Evolutionary conservation across 2,113 vertebrate genomes (phyloP).

Genomic region (Ictidomys tridecemlineatus): DNA sequence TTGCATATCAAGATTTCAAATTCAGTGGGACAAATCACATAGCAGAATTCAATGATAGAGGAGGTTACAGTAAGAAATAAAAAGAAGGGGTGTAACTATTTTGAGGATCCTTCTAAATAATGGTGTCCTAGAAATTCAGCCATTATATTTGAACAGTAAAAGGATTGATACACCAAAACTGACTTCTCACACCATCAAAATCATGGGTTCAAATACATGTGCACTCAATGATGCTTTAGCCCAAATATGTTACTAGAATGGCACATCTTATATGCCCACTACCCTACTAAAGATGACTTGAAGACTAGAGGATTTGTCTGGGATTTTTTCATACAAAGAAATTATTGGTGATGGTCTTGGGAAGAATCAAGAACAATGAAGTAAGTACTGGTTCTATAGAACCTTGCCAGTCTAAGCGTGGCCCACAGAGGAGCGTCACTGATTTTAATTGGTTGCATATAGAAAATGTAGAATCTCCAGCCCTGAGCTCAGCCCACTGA

Average conservation of each 20-base stretch:
- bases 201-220: background rate
- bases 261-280: background rate
- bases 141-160: background rate
- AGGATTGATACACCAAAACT: background rate
- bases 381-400: background rate
- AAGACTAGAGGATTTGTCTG: background rate
- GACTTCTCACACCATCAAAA: background rate
- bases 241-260: background rate
- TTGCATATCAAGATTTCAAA: no score
- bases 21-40: no score
- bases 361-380: background rate
- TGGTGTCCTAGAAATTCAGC: background rate
- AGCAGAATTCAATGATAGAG: background rate
- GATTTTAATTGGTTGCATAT: background rate
- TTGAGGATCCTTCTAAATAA: background rate
- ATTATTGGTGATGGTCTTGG: background rate
- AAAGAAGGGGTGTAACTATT: background rate
- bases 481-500: background rate
- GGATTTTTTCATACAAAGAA: background rate
- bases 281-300: background rate
- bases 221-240: background rate
- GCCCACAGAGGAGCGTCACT: background rate
- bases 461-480: background rate
- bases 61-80: background rate
- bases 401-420: background rate